Evolutionary conservation across 2,113 vertebrate species (phyloP), one percentile per base, ranked within the genome.

Genomic region (Puma concolor): DNA sequence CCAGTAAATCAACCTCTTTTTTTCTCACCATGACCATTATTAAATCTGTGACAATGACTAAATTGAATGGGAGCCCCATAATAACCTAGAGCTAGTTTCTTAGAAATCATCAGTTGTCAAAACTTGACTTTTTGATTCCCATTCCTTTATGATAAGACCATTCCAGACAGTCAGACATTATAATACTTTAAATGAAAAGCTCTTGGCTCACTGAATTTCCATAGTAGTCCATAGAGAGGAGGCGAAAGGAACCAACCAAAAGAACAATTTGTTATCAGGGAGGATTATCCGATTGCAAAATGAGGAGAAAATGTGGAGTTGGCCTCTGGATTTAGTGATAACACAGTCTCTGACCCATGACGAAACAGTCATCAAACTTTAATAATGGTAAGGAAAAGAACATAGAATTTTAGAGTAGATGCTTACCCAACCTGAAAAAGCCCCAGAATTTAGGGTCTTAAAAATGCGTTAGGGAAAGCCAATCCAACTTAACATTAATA

Each of bases 331-430:
- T 89, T 27, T 4, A 69, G 38, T 0, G 7, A 79, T 86, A 83
- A 88, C n/a, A 80, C 1, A n/a, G 63, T 25, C 84, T 97, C 41
- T 94, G 95, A 89, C 33, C 66, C 94, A 41, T n/a, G 60, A 91
- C 64, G 31, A 85, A 93, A 57, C 11, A 92, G 76, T 57, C 69
- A 82, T 60, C 81, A 85, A 63, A 72, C 10, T 77, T 92, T 60
- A 97, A 76, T 71, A 93, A 96, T 38, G 41, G 29, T 50, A n/a
- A 89, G 84, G n/a, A 85, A 96, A 96, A 83, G 36, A 86, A 67
- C 48, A 83, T 2, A 41, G 15, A 13, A 15, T 48, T 84, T 94
- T 82, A 90, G 29, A 66, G 36, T 52, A 27, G 74, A 50, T 84
- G 25, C 54, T 84, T 29, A 84, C 6, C 15, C 48, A 93, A 54